These are phyloP conservation scores for Drosophila setifemur DNA, from an alignment of 1,140 invertebrate genomes.

Conservation along the genomic window DNA sequence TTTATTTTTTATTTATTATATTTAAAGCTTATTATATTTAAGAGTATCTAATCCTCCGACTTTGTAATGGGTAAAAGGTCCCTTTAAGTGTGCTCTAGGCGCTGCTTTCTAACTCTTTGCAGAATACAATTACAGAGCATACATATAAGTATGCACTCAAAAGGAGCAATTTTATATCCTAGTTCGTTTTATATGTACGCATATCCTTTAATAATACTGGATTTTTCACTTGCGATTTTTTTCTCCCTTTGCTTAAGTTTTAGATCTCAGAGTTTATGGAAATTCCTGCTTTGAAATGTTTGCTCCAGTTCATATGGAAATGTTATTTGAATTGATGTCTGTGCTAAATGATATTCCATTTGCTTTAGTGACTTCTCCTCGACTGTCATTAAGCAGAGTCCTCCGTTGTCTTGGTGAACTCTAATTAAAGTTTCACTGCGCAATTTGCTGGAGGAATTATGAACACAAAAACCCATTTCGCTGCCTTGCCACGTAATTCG, in stretches of 20 bases:
- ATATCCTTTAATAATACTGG: slow-evolving; percentile 17
- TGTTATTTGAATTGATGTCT: slow-evolving; percentile 23
- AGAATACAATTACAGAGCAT: slow-evolving; percentile 20
- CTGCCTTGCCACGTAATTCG: slow-evolving; percentile 29
- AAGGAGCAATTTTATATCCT: slow-evolving; percentile 23
- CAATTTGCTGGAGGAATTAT: slow-evolving; percentile 20
- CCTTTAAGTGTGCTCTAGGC: slow-evolving; percentile 19
- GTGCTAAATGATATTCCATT: slow-evolving; percentile 21
- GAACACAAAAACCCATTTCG: slow-evolving; percentile 26
- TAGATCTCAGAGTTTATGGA: slow-evolving; percentile 18
- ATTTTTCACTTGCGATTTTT: slow-evolving; percentile 1
- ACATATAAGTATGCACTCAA: slow-evolving; percentile 3
- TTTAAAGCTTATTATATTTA: background rate
- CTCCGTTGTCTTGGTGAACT: slow-evolving; percentile 1
- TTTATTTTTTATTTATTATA: no score
- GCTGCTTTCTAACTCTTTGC: slow-evolving; percentile 22
- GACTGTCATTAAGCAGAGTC: background rate
- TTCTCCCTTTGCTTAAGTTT: slow-evolving; percentile 11
- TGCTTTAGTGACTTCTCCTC: slow-evolving; percentile 2
- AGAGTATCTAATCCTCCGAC: background rate
- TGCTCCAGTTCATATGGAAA: background rate
- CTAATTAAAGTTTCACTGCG: slow-evolving; percentile 34
- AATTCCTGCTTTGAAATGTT: slow-evolving; percentile 4
- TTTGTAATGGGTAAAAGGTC: no score
- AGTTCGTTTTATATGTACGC: background rate